These are phyloP conservation scores for Acipenser transmontanus DNA, from an alignment of 2,797 vertebrate species.

Conservation along the genomic window DNA sequence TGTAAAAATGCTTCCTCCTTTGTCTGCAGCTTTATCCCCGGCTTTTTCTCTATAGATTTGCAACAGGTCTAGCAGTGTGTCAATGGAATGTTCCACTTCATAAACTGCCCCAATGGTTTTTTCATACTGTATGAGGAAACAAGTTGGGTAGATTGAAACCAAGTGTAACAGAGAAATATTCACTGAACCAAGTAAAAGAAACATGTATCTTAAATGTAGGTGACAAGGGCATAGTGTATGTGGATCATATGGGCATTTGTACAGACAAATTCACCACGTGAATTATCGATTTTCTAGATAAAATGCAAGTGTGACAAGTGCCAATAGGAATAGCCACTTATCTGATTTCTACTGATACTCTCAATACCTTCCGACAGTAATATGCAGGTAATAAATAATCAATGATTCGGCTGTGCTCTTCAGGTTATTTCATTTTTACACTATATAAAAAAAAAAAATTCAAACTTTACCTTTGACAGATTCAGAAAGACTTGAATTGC, in stretches of 20 bases:
- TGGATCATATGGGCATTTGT: too few species aligned
- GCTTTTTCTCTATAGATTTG: conserved; percentile 82
- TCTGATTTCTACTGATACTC: too few species aligned
- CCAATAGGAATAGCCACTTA: too few species aligned
- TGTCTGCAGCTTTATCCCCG: conserved; percentile 79
- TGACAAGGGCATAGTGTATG: too few species aligned
- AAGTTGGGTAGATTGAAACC: background rate
- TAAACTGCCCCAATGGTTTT: conserved; percentile 75
- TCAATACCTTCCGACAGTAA: too few species aligned
- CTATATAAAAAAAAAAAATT: background rate
- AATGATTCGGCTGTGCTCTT: too few species aligned
- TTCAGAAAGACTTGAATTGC: conserved; percentile 88
- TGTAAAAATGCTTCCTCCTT: conserved; percentile 87
- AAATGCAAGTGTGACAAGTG: too few species aligned
- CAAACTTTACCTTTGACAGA: conserved; percentile 78
- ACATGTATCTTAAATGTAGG: background rate
- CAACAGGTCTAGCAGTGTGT: conserved; percentile 78
- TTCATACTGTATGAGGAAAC: conserved; percentile 61
- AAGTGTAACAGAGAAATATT: background rate
- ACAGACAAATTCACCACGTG: too few species aligned
- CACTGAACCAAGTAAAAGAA: background rate
- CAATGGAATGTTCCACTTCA: conserved; percentile 66
- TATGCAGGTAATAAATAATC: too few species aligned
- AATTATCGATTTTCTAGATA: too few species aligned
- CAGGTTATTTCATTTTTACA: background rate